Evolutionary conservation across 1,140 invertebrate genomes (phyloP).

Genomic region (Colletes latitarsis): DNA sequence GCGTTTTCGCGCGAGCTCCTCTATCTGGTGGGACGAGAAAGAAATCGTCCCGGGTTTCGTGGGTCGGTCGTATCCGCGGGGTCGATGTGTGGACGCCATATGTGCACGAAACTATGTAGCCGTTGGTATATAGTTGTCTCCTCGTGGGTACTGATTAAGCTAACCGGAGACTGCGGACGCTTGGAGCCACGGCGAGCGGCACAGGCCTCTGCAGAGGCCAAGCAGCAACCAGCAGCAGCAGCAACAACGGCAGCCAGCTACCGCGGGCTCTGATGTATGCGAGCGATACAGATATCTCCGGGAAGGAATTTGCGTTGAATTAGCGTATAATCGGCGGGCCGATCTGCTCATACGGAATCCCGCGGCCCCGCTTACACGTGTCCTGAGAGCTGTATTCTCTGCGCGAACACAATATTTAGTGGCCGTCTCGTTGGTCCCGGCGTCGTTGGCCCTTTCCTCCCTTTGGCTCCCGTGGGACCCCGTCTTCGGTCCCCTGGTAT

Average conservation of each 20-base stretch:
- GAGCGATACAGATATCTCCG: slow-evolving; percentile 79
- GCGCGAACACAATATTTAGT: slow-evolving; percentile 78
- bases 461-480: slow-evolving; percentile 64
- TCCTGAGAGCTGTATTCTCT: slow-evolving; percentile 77
- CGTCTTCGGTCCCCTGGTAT: slow-evolving; percentile 51
- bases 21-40: not conserved
- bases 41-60: not conserved
- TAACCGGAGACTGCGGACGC: slow-evolving; percentile 29
- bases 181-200: slow-evolving; percentile 20
- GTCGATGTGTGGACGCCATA: slow-evolving; percentile 41
- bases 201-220: not conserved
- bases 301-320: slow-evolving; percentile 80
- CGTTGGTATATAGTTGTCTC: slow-evolving; percentile 66
- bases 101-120: slow-evolving; percentile 61
- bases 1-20: slow-evolving; percentile 12
- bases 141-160: slow-evolving; percentile 67
- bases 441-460: slow-evolving; percentile 56
- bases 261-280: slow-evolving; percentile 74
- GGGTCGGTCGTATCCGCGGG: slow-evolving; percentile 7
- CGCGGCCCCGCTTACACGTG: slow-evolving; percentile 79
- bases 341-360: slow-evolving; percentile 79
- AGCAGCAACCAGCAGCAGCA: slow-evolving; percentile 37
- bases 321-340: slow-evolving; percentile 80
- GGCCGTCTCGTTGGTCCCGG: slow-evolving; percentile 55
- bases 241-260: slow-evolving; percentile 59